phyloP scores from a whole-genome alignment of 2,113 vertebrate genomes.

The Perccottus glenii region DNA sequence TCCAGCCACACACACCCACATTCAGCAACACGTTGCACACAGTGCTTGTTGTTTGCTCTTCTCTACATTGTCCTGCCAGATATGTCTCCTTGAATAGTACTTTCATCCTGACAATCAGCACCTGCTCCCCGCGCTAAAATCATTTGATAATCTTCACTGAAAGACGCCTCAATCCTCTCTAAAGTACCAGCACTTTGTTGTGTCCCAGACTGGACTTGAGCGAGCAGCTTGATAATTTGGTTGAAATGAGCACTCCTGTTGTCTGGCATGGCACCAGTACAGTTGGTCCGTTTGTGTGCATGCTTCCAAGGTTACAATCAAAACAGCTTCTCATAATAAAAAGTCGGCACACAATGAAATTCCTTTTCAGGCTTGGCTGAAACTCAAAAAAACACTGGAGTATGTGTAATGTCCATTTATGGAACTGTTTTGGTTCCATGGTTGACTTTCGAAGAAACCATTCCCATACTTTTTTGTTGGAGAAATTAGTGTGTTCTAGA shows the following conservation, averaged over 20 bases:
- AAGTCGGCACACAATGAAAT: conserved; percentile 27
- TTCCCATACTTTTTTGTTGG: conserved; percentile 10
- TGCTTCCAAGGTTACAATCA: conserved; percentile 57
- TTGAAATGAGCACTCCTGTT: conserved; percentile 35
- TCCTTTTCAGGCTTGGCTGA: conserved; percentile 16
- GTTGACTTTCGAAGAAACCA: conserved; percentile 6
- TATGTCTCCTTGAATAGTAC: conserved; percentile 22
- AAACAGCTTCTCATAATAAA: conserved; percentile 56
- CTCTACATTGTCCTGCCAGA: background rate
- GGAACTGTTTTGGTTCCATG: conserved; percentile 12
- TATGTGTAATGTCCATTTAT: background rate
- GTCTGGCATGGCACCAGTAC: conserved; percentile 33
- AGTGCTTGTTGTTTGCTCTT: conserved; percentile 9
- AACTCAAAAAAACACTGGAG: conserved; percentile 9
- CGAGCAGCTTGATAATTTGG: conserved; percentile 4
- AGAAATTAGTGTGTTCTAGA: conserved; percentile 11
- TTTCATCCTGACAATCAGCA: conserved; percentile 15
- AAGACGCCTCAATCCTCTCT: conserved; percentile 9
- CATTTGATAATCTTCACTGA: conserved; percentile 34
- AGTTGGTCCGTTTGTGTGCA: conserved; percentile 37
- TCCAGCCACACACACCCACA: conserved; percentile 35
- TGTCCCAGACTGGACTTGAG: conserved; percentile 14
- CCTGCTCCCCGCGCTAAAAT: conserved; percentile 30
- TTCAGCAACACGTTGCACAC: conserved; percentile 7
- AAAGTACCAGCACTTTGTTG: conserved; percentile 8